phyloP scores from a whole-genome alignment of 1,140 invertebrate species.

The Melipona quadrifasciata region DNA sequence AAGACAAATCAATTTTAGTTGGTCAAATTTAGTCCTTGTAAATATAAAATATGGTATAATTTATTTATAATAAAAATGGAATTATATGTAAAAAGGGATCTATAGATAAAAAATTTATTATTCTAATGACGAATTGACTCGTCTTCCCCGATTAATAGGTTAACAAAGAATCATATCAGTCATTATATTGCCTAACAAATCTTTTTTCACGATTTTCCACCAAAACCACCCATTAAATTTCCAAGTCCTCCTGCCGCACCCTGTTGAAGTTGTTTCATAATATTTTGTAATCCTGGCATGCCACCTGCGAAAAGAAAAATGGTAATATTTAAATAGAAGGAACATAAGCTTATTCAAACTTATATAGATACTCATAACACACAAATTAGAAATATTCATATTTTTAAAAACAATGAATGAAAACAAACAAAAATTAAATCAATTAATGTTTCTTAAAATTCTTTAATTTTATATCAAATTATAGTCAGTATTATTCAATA shows the following conservation, averaged over 20 bases:
- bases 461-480: constrained; percentile 8
- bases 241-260: constrained; percentile 88
- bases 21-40: not conserved
- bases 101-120: not conserved
- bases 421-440: not conserved
- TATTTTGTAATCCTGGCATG: constrained; percentile 97
- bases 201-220: constrained; percentile 79
- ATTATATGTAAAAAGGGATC: not conserved
- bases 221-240: constrained; percentile 90
- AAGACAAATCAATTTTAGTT: not conserved
- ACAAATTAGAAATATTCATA: not conserved
- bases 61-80: not conserved
- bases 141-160: not conserved
- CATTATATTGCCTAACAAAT: not conserved
- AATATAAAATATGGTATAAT: not conserved
- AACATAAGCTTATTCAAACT: not conserved
- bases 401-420: not conserved
- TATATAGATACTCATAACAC: not conserved
- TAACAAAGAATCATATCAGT: constrained; percentile 26
- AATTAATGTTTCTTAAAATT: not conserved
- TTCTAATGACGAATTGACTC: not conserved
- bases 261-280: constrained; percentile 99
- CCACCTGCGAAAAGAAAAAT: constrained; percentile 87
- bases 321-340: not conserved
- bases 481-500: not conserved